Evolutionary conservation across 2,797 vertebrate genomes (phyloP), one percentile per base, ranked within the genome.

Genomic region (Galago senegalensis): DNA sequence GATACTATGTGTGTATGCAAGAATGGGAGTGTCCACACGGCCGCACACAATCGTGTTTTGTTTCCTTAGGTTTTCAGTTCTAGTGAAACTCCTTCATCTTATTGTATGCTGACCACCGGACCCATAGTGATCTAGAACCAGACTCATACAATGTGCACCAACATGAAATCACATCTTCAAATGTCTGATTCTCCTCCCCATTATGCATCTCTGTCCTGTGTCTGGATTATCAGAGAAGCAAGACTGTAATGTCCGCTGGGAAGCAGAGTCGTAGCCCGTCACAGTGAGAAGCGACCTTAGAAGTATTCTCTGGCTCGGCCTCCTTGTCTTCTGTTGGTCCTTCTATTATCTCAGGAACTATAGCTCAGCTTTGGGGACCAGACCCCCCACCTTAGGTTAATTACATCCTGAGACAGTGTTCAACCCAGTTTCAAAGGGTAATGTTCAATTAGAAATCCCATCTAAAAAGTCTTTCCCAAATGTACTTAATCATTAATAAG

Each of bases 391-490:
- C 31, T 88, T 75, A 58, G 53, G 13, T 13, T 67, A 93, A 82
- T 95, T 77, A 56, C 43, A 80, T 80, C 29, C 27, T 79, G 18
- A 88, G 83, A 69, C 27, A 58, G 31, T 40, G 43, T 87, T 69
- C 69, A 84, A 25, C 85, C 20, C 37, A 80, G 14, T 95, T 92
- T 91, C 43, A 73, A 91, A 95, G 58, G 65, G 20, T 95, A 79
- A 43, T 75, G 29, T 65, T 95, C 56, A 37, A 80, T 92, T 85
- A 73, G 58, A 63, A 96, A 67, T 86, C 73, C 49, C 37, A 43
- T 94, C 69, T 83, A 58, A 96, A 94, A 94, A 81, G 34, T 82
- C 84, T 70, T 92, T 92, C 82, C 83, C 53, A 77, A 93, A 89
- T 25, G 21, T 77, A 21, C 86, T 86, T 91, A 86, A 87, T 58